phyloP scores from a whole-genome alignment of 2,113 vertebrate genomes.

The Brachyhypopomus gauderio region DNA sequence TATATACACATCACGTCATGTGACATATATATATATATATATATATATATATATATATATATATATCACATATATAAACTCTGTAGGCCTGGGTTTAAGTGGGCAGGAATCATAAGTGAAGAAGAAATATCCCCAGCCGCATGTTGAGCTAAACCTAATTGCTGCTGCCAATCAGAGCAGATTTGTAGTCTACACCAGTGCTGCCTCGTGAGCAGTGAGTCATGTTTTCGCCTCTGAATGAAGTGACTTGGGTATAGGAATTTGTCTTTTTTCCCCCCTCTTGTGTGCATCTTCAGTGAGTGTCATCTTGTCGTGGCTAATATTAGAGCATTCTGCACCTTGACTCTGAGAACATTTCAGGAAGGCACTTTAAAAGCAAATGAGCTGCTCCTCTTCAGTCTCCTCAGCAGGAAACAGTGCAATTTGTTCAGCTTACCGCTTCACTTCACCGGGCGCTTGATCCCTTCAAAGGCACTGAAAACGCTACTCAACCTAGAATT shows the following conservation, averaged over 20 bases:
- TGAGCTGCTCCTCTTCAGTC: slow-evolving; percentile 61
- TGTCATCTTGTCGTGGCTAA: slow-evolving; percentile 31
- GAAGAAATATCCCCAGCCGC: neutral
- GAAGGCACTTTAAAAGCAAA: slow-evolving; percentile 64
- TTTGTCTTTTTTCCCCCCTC: neutral
- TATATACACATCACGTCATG: no score
- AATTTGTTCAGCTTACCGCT: slow-evolving; percentile 70
- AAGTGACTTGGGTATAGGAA: slow-evolving; percentile 20
- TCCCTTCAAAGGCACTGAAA: slow-evolving; percentile 54
- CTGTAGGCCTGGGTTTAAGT: neutral
- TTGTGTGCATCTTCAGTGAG: neutral
- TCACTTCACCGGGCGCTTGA: slow-evolving; percentile 58
- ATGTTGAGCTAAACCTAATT: slow-evolving; percentile 24
- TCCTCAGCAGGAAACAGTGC: slow-evolving; percentile 67
- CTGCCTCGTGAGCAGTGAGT: slow-evolving; percentile 17
- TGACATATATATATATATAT: no score
- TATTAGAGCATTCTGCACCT: slow-evolving; percentile 53
- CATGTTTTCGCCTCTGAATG: slow-evolving; percentile 22
- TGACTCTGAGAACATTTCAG: slow-evolving; percentile 66
- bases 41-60: no score
- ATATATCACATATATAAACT: neutral
- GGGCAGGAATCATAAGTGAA: neutral
- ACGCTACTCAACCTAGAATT: slow-evolving; percentile 52
- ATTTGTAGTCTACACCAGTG: neutral
- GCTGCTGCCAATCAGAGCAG: slow-evolving; percentile 19